phyloP scores from a whole-genome alignment of 2,113 vertebrate species.

The Colius striatus region DNA sequence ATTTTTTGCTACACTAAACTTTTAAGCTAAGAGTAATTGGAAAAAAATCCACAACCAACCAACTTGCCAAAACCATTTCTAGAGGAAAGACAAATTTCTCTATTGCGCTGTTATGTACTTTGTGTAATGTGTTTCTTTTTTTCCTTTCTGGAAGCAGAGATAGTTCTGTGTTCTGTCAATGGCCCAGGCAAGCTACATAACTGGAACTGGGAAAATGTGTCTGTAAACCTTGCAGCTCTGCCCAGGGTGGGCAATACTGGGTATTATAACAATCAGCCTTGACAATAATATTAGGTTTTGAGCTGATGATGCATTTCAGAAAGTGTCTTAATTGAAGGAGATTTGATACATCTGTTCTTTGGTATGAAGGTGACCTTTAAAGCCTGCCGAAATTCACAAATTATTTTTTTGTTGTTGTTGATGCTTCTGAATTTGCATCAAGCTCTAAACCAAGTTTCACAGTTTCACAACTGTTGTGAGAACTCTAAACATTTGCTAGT shows the following conservation, averaged over 20 bases:
- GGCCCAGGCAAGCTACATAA: background rate
- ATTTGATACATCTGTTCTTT: background rate
- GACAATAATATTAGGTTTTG: background rate
- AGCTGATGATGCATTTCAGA: background rate
- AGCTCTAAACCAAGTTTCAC: background rate
- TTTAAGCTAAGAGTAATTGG: background rate
- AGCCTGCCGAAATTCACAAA: background rate
- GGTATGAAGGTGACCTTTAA: background rate
- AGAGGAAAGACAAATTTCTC: background rate
- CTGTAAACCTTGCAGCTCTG: background rate
- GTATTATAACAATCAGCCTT: background rate
- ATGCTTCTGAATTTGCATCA: background rate
- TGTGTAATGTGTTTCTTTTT: background rate
- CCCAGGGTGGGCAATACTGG: background rate
- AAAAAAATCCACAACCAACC: background rate
- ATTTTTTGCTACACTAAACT: background rate
- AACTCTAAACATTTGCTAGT: background rate
- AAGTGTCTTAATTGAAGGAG: background rate
- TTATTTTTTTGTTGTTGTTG: background rate
- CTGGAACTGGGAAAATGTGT: background rate
- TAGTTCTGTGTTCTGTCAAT: background rate
- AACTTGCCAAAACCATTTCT: background rate
- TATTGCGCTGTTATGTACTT: background rate
- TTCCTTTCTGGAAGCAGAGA: background rate
- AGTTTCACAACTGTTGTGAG: background rate